These are phyloP conservation scores for Lithophane ornitopus DNA, from an alignment of 2,888 invertebrate species.

Conservation along the genomic window DNA sequence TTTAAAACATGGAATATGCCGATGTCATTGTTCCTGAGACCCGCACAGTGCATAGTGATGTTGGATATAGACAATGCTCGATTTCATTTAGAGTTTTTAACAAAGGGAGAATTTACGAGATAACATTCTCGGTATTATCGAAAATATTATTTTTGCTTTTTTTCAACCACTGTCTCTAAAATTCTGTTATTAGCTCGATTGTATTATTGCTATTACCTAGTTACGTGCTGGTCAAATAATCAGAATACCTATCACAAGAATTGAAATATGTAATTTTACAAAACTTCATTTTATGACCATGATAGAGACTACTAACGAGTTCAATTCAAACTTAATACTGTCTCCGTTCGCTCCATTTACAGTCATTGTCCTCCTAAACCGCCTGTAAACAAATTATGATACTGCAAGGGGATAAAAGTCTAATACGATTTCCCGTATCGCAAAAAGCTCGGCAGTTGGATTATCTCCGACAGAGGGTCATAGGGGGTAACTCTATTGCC, in stretches of 20 bases:
- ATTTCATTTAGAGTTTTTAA: not conserved
- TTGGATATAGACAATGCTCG: not conserved
- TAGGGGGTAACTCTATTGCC: not conserved
- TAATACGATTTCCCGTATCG: slow-evolving; percentile 3
- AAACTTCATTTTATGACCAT: not conserved
- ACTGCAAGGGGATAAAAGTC: too few relatives aligned
- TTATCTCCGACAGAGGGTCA: not conserved
- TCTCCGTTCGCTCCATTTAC: too few relatives aligned
- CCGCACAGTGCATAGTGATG: not conserved
- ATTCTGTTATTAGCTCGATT: too few relatives aligned
- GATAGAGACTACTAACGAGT: not conserved
- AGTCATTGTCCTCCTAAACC: not conserved
- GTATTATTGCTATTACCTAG: too few relatives aligned
- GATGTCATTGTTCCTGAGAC: not conserved
- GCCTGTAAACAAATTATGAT: not conserved
- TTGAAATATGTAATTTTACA: not conserved
- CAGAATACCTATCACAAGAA: not conserved
- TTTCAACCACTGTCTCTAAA: not conserved
- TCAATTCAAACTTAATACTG: not conserved
- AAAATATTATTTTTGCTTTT: not conserved
- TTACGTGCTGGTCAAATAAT: too few relatives aligned
- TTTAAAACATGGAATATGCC: not conserved
- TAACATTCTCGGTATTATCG: not conserved
- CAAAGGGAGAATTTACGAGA: not conserved
- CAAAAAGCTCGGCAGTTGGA: not conserved